Evolutionary conservation across 53 echinoderm and acorn worm genomes (phyloP).

Genomic region (Crossaster papposus): DNA sequence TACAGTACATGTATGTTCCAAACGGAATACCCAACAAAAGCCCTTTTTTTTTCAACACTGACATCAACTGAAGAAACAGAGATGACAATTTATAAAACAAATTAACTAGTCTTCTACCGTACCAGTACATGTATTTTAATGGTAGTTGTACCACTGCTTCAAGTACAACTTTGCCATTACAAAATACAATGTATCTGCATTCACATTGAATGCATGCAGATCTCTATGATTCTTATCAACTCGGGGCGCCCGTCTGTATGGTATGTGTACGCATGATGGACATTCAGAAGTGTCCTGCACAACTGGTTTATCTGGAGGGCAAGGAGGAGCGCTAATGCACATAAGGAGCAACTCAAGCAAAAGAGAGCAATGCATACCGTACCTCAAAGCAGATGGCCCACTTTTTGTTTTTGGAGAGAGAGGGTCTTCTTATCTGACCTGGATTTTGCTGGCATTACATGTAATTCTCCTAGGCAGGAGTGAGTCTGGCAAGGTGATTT

Average conservation of each 20-base stretch:
- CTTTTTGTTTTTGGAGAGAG: background rate
- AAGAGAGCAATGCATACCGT: conserved; percentile 29
- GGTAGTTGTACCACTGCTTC: too few relatives aligned
- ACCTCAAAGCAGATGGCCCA: conserved; percentile 28
- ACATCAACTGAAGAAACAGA: too few relatives aligned
- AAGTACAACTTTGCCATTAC: too few relatives aligned
- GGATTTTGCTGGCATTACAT: background rate
- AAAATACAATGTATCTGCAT: background rate
- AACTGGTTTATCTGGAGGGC: conserved; percentile 46
- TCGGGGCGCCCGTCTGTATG: background rate
- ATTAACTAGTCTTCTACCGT: background rate
- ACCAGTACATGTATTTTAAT: background rate
- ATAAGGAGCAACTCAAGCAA: conserved; percentile 52
- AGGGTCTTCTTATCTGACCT: conserved; percentile 7
- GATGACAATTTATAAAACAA: too few relatives aligned
- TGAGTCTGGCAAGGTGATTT: background rate
- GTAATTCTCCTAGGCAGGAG: background rate
- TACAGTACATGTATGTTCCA: background rate
- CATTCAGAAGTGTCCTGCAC: background rate
- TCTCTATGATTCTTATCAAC: conserved; percentile 22
- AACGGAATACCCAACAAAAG: too few relatives aligned
- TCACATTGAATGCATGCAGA: background rate
- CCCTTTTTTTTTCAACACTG: too few relatives aligned
- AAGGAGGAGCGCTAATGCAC: conserved; percentile 16
- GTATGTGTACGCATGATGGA: background rate